phyloP scores from a whole-genome alignment of 2,797 vertebrate genomes.

The Buceros bicornis region DNA sequence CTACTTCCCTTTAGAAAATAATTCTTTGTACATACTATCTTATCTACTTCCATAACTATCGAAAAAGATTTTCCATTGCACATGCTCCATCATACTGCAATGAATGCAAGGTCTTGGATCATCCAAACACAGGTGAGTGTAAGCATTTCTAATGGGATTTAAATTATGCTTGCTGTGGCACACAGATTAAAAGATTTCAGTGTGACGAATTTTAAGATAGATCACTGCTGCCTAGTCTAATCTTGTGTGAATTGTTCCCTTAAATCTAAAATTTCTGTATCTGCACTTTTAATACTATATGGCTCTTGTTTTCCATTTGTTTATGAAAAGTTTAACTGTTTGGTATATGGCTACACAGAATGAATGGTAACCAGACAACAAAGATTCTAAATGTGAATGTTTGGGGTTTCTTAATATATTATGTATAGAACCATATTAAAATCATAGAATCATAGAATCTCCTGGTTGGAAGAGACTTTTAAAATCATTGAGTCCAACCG shows the following conservation, averaged over 20 bases:
- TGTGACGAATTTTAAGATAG: neutral
- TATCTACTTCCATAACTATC: neutral
- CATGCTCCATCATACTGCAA: neutral
- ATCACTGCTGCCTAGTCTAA: neutral
- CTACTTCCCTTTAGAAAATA: neutral
- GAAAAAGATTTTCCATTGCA: neutral
- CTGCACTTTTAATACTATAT: neutral
- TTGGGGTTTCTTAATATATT: neutral
- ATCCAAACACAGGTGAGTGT: neutral
- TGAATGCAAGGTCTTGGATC: neutral
- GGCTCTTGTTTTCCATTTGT: neutral
- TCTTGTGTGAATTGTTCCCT: neutral
- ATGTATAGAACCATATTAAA: neutral
- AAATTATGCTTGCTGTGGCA: neutral
- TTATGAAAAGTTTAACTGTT: neutral
- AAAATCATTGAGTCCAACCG: neutral
- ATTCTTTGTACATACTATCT: neutral
- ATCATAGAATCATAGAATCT: neutral
- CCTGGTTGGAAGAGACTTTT: neutral
- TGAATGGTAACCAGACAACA: neutral
- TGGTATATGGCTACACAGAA: neutral
- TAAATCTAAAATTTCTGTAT: neutral
- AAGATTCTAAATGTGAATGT: neutral
- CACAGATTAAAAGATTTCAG: neutral
- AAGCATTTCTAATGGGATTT: neutral